These are phyloP conservation scores for human (Homo sapiens) DNA, from an alignment of 2,113 vertebrate species.

Conservation along the genomic window GRCh38 chr1:164796501-164797000, in stretches of 20 bases:
- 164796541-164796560: not conserved
- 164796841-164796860: not conserved
- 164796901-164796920: rapidly evolving
- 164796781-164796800: not conserved
- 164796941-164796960: not conserved
- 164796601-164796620: not conserved
- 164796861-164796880: rapidly evolving
- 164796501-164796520: not conserved
- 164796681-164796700: not conserved
- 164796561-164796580: not conserved
- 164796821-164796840: not conserved
- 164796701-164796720: not conserved
- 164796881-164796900: rapidly evolving
- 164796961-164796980: not conserved
- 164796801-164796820: not conserved
- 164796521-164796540: not conserved
- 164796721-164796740: not conserved
- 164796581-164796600: not conserved
- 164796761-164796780: not conserved
- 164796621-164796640: rapidly evolving
- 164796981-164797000: not conserved
- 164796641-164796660: rapidly evolving
- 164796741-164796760: too few species aligned
- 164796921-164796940: not conserved
- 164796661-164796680: not conserved